phyloP scores from a whole-genome alignment of 1,140 invertebrate genomes.

The Wasmannia auropunctata region DNA sequence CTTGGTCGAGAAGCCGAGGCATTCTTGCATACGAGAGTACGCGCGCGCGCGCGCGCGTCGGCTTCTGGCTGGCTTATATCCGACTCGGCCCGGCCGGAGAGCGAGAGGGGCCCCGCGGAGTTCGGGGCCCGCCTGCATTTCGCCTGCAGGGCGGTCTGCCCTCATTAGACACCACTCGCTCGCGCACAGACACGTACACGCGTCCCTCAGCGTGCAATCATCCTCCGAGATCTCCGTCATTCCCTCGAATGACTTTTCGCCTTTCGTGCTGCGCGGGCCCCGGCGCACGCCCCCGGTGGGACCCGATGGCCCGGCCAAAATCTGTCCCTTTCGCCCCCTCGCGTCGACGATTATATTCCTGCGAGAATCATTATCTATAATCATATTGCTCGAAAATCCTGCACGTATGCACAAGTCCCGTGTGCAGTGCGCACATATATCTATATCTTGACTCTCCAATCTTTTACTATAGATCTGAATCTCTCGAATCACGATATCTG shows the following conservation, averaged over 20 bases:
- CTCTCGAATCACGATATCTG: neutral
- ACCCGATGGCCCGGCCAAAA: slow-evolving; percentile 10
- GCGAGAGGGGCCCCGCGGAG: neutral
- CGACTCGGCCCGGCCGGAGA: slow-evolving; percentile 6
- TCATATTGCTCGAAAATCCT: neutral
- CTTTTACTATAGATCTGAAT: neutral
- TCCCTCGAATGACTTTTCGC: slow-evolving; percentile 72
- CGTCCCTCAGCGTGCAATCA: slow-evolving; percentile 63
- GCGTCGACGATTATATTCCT: slow-evolving; percentile 23
- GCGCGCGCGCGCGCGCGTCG: slow-evolving; percentile 14
- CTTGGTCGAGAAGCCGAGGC: slow-evolving; percentile 47
- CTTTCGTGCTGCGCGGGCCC: slow-evolving; percentile 38
- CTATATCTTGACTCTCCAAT: neutral
- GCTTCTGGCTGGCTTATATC: slow-evolving; percentile 19
- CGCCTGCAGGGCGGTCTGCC: slow-evolving; percentile 74
- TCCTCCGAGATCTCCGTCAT: slow-evolving; percentile 69
- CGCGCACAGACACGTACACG: slow-evolving; percentile 52
- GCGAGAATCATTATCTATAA: slow-evolving; percentile 28
- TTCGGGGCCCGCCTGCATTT: slow-evolving; percentile 53
- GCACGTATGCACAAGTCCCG: neutral
- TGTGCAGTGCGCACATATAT: neutral
- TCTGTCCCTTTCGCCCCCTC: slow-evolving; percentile 29
- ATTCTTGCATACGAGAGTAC: slow-evolving; percentile 76
- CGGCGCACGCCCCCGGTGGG: neutral
- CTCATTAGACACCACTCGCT: slow-evolving; percentile 74